Base-by-base conservation (phyloP, 1,140 invertebrate genomes). In the Tribolium castaneum region DNA sequence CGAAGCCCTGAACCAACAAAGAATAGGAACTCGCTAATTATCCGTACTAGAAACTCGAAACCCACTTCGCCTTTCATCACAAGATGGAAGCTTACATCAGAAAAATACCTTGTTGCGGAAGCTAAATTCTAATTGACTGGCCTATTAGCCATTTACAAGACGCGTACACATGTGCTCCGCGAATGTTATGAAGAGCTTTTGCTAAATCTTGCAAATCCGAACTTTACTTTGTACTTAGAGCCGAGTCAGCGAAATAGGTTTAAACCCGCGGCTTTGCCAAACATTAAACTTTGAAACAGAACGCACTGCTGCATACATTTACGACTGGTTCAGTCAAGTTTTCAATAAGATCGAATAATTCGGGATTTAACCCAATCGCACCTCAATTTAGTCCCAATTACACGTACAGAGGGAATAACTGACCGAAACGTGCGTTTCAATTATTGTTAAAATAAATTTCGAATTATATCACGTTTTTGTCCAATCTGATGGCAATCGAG, bases 161-260 rank as follows among this genome's bases (percentile, higher is more conserved):
- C 16, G 16, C 16, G 16, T 19, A 19, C 16, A 19, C 16, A 19
- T 59, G 54, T 59, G 54, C 19, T 59, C 30, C 30, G 54, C 13
- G 54, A 19, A 19, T 16, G 19, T 25, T 59, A 59, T 59, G 54
- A 59, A 22, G 54, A 59, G 54, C 54, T 59, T 59, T 30, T 59
- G 14, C 54, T 59, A 59, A 59, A 59, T 59, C 54, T 59, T 59
- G 54, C 19, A 59, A 59, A 59, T 25, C 54, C 54, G 19, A 59
- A 59, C 54, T 59, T 59, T 59, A 25, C 54, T 59, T 59, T 59
- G 54, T 59, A 59, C 54, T 59, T 59, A 59, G 19, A 59, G 54
- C n/a, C 19, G 39, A 45, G 54, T 59, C 54, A 22, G 19, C 16
- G 54, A 9, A 59, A 59, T 16, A 59, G 54, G 30, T 59, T 59